Base-by-base conservation (phyloP, 2,888 invertebrate genomes). In the Merodon equestris region DNA sequence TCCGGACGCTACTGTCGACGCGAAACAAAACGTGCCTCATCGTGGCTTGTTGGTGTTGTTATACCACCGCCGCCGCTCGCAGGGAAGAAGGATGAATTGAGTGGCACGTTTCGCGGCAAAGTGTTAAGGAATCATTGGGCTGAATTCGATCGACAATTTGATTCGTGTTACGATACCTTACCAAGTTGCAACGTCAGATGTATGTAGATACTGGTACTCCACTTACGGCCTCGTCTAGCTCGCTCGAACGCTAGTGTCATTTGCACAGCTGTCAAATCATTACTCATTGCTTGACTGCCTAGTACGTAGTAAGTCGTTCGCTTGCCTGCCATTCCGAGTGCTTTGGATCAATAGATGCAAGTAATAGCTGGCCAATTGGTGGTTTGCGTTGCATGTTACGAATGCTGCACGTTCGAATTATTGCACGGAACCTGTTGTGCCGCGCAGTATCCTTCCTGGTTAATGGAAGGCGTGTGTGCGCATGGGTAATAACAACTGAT, bases 181-280 rank as follows among this genome's bases (percentile, higher is more conserved):
- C 9, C 47, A 44, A 47, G 68, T 68, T 68, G 27, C 27, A 68
- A 79, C 74, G 73, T 79, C 68, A 79, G 64, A 79, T 79, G 74
- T 40, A 68, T 40, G 63, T 68, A 73, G 45, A 61, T 77, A 57
- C 51, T n/a, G n/a, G n/a, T n/a, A n/a, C n/a, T n/a, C n/a, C n/a
- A n/a, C n/a, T n/a, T n/a, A n/a, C n/a, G n/a, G n/a, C n/a, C n/a
- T n/a, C n/a, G n/a, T n/a, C n/a, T n/a, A n/a, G n/a, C n/a, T n/a
- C n/a, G n/a, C n/a, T n/a, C n/a, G n/a, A 42, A n/a, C 66, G 61
- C 57, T 53, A 58, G 48, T 77, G 74, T 79, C 79, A 79, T 79
- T 79, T 79, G 63, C 68, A 70, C 64, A 68, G 68, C 79, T 74
- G 74, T 79, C 74, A 79, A 74, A 63, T 68, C 79, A 79, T 79